Evolutionary conservation across 1,140 invertebrate species (phyloP), one percentile per base, ranked within the genome.

Genomic region (Anthonomus grandis): DNA sequence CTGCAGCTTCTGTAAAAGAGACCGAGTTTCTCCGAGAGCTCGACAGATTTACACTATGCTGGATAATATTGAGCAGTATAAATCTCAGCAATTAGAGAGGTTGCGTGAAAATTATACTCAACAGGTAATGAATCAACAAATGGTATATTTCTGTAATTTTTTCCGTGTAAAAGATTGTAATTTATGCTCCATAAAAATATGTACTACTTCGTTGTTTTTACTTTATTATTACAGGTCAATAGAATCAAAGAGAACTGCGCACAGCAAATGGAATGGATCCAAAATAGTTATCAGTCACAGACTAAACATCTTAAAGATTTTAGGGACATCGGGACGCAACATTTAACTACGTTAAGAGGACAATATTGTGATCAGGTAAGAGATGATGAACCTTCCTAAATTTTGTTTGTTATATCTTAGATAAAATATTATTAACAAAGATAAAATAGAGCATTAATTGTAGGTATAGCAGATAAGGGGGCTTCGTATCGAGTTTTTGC

Each of bases 191-290:
- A 41, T 17, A 17, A 9, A n/a, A 31, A 31, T 31, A 31, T n/a
- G 8, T 31, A 9, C 8, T 31, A n/a, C 8, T 9, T 8, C n/a
- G 8, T 31, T 31, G n/a, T 31, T n/a, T 31, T 9, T 9, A 31
- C 27, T 49, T 13, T 21, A n/a, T 27, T 42, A 18, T 52, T 53
- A 27, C 70, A 91, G 85, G 89, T 93, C 38, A 84, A 87, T 68
- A 83, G 87, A 62, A 94, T 96, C 57, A 88, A 91, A 67, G 92
- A 96, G 63, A 96, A 96, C 65, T 96, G 92, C 69, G 83, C 86
- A 10, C 89, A 91, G 69, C 93, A 96, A 78, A 86, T 95, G 73
- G 93, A 96, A 68, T 91, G 89, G 84, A 91, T 96, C 54, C 84
- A 92, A 67, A 91, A 88, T 65, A 95, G 90, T 70, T 97, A 97